Evolutionary conservation across 2,888 invertebrate genomes (phyloP), one percentile per base, ranked within the genome.

Genomic region (Acholoe squamosa): DNA sequence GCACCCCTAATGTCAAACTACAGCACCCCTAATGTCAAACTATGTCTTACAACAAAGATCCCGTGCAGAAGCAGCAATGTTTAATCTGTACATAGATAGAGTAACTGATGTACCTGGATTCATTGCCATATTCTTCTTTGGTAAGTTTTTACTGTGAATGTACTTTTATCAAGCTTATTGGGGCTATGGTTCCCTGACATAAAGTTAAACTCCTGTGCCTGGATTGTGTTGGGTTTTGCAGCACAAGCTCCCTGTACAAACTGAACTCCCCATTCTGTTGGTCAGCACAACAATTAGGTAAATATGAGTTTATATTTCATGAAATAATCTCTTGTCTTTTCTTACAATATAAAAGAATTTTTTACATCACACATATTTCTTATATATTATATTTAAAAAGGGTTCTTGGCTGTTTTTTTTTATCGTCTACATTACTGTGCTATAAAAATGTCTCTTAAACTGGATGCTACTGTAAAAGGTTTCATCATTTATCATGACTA

Each of bases 41-140:
- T 43, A 43, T 43, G 43, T 43, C 43, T 43, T 43, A 43, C 84
- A 84, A 25, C 84, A 84, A 43, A n/a, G 10, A 5, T 12, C 84
- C 3, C 84, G 43, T 34, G 51, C 43, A 22, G 84, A 84, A 22
- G 16, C 84, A n/a, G 84, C 84, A 16, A 31, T 34, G 19, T 84
- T 84, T 25, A 34, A 34, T 25, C 22, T 84, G n/a, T 84, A 51
- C 34, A 84, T 84, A 3, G 84, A 84, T 19, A n/a, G 34, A 16
- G n/a, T 84, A 0, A 84, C 84, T 84, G 84, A 84, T 19, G 25
- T 84, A 31, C 84, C 84, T 5, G 84, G 84, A 33, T 43, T 84
- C 51, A 51, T 84, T 43, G 22, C 43, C 51, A 19, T 84, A 16
- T 22, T 84, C 0, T 43, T 84, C 19, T 84, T 84, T 51, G 84